phyloP scores from a whole-genome alignment of 2,113 vertebrate species.

The Coregonus clupeaformis region DNA sequence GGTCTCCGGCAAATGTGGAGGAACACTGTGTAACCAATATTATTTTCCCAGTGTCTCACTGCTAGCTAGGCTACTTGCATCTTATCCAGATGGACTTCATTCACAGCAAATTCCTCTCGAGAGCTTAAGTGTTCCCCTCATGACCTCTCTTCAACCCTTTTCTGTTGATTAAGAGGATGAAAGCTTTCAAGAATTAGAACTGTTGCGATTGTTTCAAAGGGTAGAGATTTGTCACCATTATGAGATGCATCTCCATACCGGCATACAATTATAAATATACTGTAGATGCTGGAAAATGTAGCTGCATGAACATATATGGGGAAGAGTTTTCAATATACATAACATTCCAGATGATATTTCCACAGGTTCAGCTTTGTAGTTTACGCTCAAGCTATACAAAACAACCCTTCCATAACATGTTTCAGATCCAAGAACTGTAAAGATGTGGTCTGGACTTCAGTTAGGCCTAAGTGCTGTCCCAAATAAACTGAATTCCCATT shows the following conservation, averaged over 20 bases:
- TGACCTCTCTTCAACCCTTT: too few relatives aligned
- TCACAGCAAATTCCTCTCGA: too few relatives aligned
- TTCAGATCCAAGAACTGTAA: conserved; percentile 25
- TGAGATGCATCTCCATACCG: too few relatives aligned
- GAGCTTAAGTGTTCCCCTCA: too few relatives aligned
- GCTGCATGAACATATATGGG: too few relatives aligned
- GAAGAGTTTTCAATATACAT: background rate
- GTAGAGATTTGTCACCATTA: too few relatives aligned
- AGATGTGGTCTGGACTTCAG: conserved; percentile 19
- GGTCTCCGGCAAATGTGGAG: conserved; percentile 29
- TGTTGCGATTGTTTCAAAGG: too few relatives aligned
- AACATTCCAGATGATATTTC: background rate
- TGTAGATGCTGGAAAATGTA: too few relatives aligned
- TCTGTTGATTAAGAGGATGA: too few relatives aligned
- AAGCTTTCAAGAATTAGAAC: too few relatives aligned
- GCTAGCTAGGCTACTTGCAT: conserved; percentile 12
- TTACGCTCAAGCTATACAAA: conserved; percentile 4
- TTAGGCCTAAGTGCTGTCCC: conserved; percentile 14
- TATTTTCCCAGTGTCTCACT: conserved; percentile 28
- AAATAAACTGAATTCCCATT: conserved; percentile 30
- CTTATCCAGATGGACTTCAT: too few relatives aligned
- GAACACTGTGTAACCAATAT: conserved; percentile 24
- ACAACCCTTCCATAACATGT: background rate
- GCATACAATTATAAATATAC: too few relatives aligned
- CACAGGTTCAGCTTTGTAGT: conserved; percentile 24